These are phyloP conservation scores for Cheirogaleus medius DNA, from an alignment of 2,113 vertebrate species.

Conservation along the genomic window DNA sequence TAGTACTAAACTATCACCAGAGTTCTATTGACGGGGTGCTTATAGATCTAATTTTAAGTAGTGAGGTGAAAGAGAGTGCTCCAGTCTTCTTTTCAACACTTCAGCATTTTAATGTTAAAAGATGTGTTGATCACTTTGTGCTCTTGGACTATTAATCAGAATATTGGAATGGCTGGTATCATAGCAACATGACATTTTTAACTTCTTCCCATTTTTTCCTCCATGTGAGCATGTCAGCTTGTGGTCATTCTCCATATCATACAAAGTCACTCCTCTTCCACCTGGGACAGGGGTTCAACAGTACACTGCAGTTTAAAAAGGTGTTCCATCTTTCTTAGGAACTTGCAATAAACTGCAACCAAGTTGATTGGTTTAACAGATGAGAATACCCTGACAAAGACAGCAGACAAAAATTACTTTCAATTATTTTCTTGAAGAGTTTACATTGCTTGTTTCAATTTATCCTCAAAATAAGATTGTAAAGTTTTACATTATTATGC, in stretches of 20 bases:
- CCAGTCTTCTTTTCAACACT: background rate
- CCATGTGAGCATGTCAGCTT: background rate
- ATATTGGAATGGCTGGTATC: background rate
- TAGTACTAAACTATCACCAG: background rate
- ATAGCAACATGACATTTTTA: background rate
- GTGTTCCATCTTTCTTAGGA: background rate
- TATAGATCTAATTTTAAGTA: slow-evolving; percentile 23
- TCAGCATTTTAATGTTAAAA: background rate
- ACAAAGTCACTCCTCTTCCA: background rate
- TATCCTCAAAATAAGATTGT: background rate
- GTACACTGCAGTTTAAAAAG: background rate
- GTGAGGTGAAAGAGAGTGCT: background rate
- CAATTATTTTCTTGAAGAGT: background rate
- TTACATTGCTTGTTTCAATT: background rate
- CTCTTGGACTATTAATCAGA: background rate
- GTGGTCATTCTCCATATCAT: background rate
- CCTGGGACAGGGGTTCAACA: background rate
- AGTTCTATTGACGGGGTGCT: background rate
- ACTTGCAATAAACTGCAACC: background rate
- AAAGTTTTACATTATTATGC: background rate
- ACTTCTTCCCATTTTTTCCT: background rate
- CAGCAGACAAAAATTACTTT: background rate
- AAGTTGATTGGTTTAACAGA: background rate
- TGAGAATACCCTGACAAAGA: background rate
- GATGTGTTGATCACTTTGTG: background rate